A percentile compares a stretch with the other conserved stretches of the same genome.
phyloP scores from a whole-genome alignment of 2,113 vertebrate genomes.

The Pan troglodytes region NHGRI_mPanTro3-v2.1_pri NC_072414.2:33496001-33496500 shows the following conservation, averaged over 20 bases:
- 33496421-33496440: neutral
- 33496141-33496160: neutral
- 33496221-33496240: neutral
- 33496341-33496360: neutral
- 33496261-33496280: neutral
- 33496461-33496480: neutral
- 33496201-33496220: neutral
- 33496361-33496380: neutral
- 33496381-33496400: neutral
- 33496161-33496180: neutral
- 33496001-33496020: constrained; percentile 90
- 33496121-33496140: neutral
- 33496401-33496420: neutral
- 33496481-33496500: neutral
- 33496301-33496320: neutral
- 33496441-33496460: neutral
- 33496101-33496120: constrained; percentile 77
- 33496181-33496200: neutral
- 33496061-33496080: constrained; percentile 96
- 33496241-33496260: neutral
- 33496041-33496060: constrained; percentile 95
- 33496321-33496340: neutral
- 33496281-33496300: neutral
- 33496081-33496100: constrained; percentile 97
- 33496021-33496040: constrained; percentile 92